Evolutionary conservation across 2,113 vertebrate species (phyloP).

Genomic region (Probosciger aterrimus): DNA sequence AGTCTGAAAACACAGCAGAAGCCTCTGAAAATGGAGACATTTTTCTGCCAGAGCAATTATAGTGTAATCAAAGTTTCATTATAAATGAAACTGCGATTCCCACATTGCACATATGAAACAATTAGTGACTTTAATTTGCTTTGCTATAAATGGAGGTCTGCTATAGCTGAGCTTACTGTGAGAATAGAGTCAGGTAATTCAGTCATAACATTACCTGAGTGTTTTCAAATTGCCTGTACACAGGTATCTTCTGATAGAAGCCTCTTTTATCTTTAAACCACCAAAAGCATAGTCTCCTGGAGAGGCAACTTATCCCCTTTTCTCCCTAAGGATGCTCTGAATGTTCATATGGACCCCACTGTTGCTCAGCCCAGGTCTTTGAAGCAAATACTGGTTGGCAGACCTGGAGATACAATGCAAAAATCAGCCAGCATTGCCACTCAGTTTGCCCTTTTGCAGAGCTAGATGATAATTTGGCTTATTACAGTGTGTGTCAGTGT

Average conservation of each 20-base stretch:
- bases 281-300: not conserved
- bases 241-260: not conserved
- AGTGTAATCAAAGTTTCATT: constrained; percentile 54
- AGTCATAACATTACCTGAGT: not conserved
- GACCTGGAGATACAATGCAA: not conserved
- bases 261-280: not conserved
- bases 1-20: constrained; percentile 46
- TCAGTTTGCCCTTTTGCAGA: not conserved
- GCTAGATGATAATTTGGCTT: not conserved
- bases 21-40: constrained; percentile 1
- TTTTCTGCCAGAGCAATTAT: constrained; percentile 47
- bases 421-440: not conserved
- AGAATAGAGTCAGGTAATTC: not conserved
- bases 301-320: not conserved
- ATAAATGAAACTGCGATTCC: constrained; percentile 60
- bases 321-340: not conserved
- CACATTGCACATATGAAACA: constrained; percentile 55
- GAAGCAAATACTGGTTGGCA: not conserved
- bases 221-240: not conserved
- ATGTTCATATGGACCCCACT: fast-evolving
- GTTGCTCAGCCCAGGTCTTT: not conserved
- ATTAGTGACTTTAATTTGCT: constrained; percentile 53
- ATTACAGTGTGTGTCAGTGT: not conserved
- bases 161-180: not conserved
- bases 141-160: not conserved